Conservation (phyloP, 2,888 invertebrate species). For the Leucoptera coffeella region DNA sequence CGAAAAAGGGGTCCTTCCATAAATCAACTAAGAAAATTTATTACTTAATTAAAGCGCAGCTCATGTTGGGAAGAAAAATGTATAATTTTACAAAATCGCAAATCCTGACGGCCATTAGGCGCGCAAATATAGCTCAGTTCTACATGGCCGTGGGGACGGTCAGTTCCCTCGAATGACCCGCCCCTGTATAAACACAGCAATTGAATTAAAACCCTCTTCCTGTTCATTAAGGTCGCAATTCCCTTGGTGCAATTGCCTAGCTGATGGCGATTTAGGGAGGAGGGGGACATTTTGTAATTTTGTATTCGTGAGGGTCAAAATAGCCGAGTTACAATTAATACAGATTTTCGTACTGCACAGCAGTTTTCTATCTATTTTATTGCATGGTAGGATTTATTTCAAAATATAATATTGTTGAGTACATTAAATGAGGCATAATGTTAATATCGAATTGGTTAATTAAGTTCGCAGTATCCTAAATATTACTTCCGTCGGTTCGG, state of each 20-base stretch:
- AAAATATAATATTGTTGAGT: no score
- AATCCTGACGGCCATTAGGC: constrained; percentile 18
- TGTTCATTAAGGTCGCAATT: not conserved
- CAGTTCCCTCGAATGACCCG: constrained; percentile 25
- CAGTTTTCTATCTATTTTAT: no score
- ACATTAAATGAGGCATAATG: no score
- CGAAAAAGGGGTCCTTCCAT: no score
- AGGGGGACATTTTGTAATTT: constrained; percentile 2
- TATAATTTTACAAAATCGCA: not conserved
- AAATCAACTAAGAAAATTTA: not conserved
- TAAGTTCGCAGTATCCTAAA: no score
- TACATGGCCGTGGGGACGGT: no score
- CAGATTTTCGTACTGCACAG: no score
- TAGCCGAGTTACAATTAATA: constrained; percentile 2
- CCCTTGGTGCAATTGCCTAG: not conserved
- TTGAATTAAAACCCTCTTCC: no score
- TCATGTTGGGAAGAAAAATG: no score
- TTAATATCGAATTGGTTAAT: no score
- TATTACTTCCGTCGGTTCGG: no score
- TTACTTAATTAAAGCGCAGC: not conserved
- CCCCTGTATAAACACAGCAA: constrained; percentile 11
- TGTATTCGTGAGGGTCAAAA: constrained; percentile 2
- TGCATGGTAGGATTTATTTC: no score
- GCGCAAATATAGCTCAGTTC: constrained; percentile 36
- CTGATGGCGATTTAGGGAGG: not conserved